Evolutionary conservation across 2,113 vertebrate species (phyloP), one percentile per base, ranked within the genome.

Genomic region (Ictidomys tridecemlineatus): DNA sequence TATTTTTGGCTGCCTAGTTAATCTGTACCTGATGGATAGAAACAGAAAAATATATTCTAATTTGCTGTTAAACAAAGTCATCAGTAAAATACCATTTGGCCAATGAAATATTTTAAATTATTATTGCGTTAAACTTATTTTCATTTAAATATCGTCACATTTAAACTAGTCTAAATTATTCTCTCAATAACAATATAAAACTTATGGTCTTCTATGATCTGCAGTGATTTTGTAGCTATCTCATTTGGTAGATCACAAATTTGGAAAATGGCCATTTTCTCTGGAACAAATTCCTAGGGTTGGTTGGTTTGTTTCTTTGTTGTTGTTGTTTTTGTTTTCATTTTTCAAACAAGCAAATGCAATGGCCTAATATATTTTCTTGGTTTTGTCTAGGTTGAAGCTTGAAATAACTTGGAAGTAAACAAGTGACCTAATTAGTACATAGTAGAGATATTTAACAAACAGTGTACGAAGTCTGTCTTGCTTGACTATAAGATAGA

Each of bases 351-450:
- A 97, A 73, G 96, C 48, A 97, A 98, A 73, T 76, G 48, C 24
- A 95, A 91, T 65, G 85, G 73, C 84, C 28, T 94, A 93, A 93
- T 76, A 26, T 32, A 79, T 90, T 97, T 95, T 97, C 85, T 96
- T 89, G 56, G 88, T 96, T 98, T 97, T 97, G 95, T 96, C 95
- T 98, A 61, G 45, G 94, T 96, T 97, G 87, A 94, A 96, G 89
- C 63, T 97, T 78, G 70, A 98, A 97, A 97, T 97, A 97, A 97
- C 79, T 95, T 98, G 0, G 39, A 91, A 95, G 87, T 97, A 97
- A 98, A 97, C 93, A 98, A 97, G 45, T 97, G 97, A 96, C 86
- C 88, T 96, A 96, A 97, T 98, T 97, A 85, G 92, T 93, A 97
- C 42, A 97, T 85, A 96, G 45, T 67, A 20, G 86, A 97, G 42